Base-by-base conservation (phyloP, 2,113 vertebrate genomes). In the Hippocampus comes region DNA sequence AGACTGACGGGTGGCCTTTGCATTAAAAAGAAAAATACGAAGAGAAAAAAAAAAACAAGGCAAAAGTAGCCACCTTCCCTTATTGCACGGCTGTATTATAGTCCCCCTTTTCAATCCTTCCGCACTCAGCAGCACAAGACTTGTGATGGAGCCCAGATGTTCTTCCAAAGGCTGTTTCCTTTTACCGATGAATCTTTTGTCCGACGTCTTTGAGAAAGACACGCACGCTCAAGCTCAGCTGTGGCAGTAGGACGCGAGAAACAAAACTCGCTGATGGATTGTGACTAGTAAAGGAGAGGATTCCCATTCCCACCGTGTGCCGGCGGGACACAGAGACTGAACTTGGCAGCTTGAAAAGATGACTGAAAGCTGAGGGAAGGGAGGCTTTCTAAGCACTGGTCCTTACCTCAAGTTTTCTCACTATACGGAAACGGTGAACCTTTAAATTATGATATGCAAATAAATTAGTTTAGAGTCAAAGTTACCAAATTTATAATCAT, bases 371-470 rank as follows among this genome's bases (percentile, higher is more conserved):
- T 75, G 75, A 78, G 77, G 15, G 48, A 51, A 80, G 77, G 82
- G 74, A 81, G 74, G 74, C 63, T 83, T 81, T 83, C 87, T 81
- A 79, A 38, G 81, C 87, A 84, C 75, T 86, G 84, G 83, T 87
- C 89, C 89, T 87, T 89, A 89, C 91, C 91, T 92, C 91, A 88
- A 85, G 78, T 83, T 90, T 89, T 88, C 86, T 89, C 87, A 89
- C 86, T 87, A 86, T 87, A 87, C 88, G 82, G 82, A 88, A 89
- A 90, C 86, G 87, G 87, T 87, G 72, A 90, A 92, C 91, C 91
- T 92, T 93, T 92, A 92, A 92, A 89, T 84, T 87, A 90, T 85
- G 75, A 91, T 92, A 93, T 93, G 92, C 92, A 93, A 93, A 89
- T 82, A 88, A 90, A 92, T 87, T 92, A 93, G 92, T 83, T 83